These are phyloP conservation scores for Agonopterix heracliana DNA, from an alignment of 2,888 invertebrate genomes.

Conservation along the genomic window DNA sequence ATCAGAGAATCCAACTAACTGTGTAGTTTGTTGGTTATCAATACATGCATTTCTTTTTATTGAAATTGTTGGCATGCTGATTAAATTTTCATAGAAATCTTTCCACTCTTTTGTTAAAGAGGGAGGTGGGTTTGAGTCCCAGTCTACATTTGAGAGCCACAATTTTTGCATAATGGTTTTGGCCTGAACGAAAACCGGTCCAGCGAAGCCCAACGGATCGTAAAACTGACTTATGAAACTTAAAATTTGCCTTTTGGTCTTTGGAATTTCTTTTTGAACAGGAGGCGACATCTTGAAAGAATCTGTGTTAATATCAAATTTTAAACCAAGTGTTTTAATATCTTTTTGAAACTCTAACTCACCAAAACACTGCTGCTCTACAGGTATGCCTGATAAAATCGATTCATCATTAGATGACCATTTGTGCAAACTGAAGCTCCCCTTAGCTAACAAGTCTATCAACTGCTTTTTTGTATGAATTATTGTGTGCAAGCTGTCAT, in stretches of 20 bases:
- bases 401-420: not conserved
- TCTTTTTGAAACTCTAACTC: conserved; percentile 2
- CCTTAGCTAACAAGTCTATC: not conserved
- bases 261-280: not conserved
- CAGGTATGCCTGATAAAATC: not conserved
- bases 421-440: not conserved
- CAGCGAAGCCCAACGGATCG: conserved; percentile 12
- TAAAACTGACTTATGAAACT: conserved; percentile 14
- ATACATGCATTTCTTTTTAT: too few relatives aligned
- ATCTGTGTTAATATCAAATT: conserved; percentile 6
- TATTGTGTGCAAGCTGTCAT: not conserved
- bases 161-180: conserved; percentile 13
- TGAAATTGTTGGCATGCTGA: not conserved
- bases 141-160: conserved; percentile 5
- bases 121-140: conserved; percentile 5
- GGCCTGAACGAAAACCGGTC: conserved; percentile 9
- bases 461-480: not conserved
- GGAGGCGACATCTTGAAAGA: conserved; percentile 4
- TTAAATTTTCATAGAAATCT: conserved; percentile 1
- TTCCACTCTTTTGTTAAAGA: conserved; percentile 3
- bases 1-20: too few relatives aligned
- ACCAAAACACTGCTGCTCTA: not conserved
- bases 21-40: too few relatives aligned
- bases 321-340: conserved; percentile 10
- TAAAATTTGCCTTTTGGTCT: conserved; percentile 12